Base-by-base conservation (phyloP, 2,797 vertebrate genomes). In the Agapornis canus region DNA sequence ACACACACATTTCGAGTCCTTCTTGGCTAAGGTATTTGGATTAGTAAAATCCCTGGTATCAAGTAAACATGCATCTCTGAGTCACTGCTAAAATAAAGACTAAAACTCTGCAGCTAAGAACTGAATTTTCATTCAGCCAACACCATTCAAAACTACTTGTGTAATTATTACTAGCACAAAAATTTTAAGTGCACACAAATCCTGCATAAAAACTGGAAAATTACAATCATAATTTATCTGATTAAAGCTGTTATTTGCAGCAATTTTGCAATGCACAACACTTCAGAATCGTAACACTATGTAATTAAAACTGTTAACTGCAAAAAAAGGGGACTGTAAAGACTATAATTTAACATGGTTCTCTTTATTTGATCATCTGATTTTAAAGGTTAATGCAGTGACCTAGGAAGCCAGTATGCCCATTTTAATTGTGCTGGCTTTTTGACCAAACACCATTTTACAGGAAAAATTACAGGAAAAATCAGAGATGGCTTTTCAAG, bases 231-330 rank as follows among this genome's bases (percentile, higher is more conserved):
- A 92, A 96, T 93, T 95, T 94, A 93, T 97, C 96, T 94, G 75
- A 96, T 65, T 82, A 96, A 96, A 97, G 96, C 94, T 90, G 65
- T 96, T 97, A 97, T 97, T 97, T 97, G 95, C 89, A 91, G 72
- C 89, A 95, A 96, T 97, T 96, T 92, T 96, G 91, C 78, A 31
- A 96, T 54, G 91, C 69, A 87, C 82, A 95, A 95, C 93, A 95
- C 90, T 97, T 94, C 79, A 92, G 84, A 89, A 89, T 83, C 92
- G 95, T 96, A 97, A 94, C 64, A 81, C 72, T 95, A 89, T 96
- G 89, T 95, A 97, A 98, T 98, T 98, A 98, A 98, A 97, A 97
- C 92, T 92, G 94, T 95, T 97, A 97, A 97, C 95, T 98, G 96
- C 94, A 96, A 96, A 96, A 96, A 97, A 82, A 23, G 45, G 95